phyloP scores from a whole-genome alignment of 1,140 invertebrate species.

The Epicauta chinensis region DNA sequence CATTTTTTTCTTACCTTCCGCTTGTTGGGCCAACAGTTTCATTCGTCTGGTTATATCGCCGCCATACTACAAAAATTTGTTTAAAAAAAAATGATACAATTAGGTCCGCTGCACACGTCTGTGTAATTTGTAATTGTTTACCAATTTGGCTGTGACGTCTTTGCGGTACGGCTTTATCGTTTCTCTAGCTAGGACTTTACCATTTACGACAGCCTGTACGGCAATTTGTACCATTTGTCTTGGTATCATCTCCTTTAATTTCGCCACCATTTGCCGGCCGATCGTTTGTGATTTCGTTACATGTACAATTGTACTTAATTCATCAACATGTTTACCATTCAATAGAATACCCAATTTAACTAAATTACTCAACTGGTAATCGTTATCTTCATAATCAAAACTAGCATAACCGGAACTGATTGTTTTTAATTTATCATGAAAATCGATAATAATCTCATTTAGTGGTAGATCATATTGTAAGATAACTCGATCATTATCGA shows the following conservation, averaged over 20 bases:
- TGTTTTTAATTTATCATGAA: slow-evolving; percentile 89
- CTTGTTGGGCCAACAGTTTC: slow-evolving; percentile 84
- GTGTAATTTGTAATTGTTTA: no score
- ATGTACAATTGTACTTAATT: slow-evolving; percentile 82
- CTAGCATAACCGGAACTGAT: slow-evolving; percentile 91
- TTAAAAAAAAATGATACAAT: no score
- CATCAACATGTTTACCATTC: slow-evolving; percentile 78
- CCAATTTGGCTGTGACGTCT: slow-evolving; percentile 89
- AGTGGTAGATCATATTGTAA: slow-evolving; percentile 81
- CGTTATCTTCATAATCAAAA: slow-evolving; percentile 95
- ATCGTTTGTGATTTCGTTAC: slow-evolving; percentile 55
- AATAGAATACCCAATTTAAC: slow-evolving; percentile 68
- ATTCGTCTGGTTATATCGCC: slow-evolving; percentile 85
- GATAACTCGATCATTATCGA: slow-evolving; percentile 77
- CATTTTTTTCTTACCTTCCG: slow-evolving; percentile 91
- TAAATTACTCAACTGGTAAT: slow-evolving; percentile 55
- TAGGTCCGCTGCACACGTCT: no score
- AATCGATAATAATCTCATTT: slow-evolving; percentile 90
- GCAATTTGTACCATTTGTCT: slow-evolving; percentile 80
- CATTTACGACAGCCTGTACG: slow-evolving; percentile 80
- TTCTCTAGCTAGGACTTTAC: slow-evolving; percentile 80
- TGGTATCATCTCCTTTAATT: slow-evolving; percentile 84
- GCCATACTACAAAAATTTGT: slow-evolving; percentile 67
- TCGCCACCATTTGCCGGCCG: slow-evolving; percentile 65
- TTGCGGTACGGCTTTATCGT: slow-evolving; percentile 83